These are phyloP conservation scores for Cygnus buccinator DNA, from an alignment of 2,113 vertebrate genomes.

Conservation along the genomic window DNA sequence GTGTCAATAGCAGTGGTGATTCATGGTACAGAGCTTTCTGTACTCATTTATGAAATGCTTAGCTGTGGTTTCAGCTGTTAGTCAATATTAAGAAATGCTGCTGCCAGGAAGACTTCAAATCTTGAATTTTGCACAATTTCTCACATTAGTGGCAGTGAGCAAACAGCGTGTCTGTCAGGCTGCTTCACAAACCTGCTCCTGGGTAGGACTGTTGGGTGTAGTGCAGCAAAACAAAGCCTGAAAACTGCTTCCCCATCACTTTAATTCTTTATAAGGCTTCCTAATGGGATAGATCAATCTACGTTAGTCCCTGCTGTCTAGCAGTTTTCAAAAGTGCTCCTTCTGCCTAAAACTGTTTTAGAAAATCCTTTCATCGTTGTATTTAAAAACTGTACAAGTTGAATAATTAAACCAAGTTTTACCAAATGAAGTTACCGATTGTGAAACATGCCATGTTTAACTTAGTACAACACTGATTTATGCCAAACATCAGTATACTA, in stretches of 20 bases:
- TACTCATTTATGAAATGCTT: not conserved
- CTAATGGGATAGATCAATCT: not conserved
- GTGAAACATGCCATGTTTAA: not conserved
- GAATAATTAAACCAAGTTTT: not conserved
- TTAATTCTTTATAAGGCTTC: slow-evolving; percentile 32
- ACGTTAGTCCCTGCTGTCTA: not conserved
- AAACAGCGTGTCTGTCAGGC: not conserved
- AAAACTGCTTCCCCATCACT: slow-evolving; percentile 48
- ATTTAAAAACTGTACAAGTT: not conserved
- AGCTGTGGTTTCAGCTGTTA: not conserved
- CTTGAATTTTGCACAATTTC: not conserved
- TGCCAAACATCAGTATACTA: not conserved
- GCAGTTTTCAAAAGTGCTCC: not conserved
- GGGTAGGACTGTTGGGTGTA: not conserved
- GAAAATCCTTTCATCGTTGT: not conserved
- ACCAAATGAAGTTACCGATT: not conserved
- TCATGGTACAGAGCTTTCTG: not conserved
- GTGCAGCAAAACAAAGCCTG: slow-evolving; percentile 1
- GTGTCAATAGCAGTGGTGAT: not conserved
- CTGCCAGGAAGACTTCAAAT: not conserved
- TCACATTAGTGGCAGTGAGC: not conserved
- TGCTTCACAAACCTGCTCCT: not conserved
- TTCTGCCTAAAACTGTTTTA: not conserved
- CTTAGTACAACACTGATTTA: not conserved
- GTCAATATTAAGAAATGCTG: not conserved